These are phyloP conservation scores for Blera fallax DNA, from an alignment of 2,888 invertebrate species.

Conservation along the genomic window DNA sequence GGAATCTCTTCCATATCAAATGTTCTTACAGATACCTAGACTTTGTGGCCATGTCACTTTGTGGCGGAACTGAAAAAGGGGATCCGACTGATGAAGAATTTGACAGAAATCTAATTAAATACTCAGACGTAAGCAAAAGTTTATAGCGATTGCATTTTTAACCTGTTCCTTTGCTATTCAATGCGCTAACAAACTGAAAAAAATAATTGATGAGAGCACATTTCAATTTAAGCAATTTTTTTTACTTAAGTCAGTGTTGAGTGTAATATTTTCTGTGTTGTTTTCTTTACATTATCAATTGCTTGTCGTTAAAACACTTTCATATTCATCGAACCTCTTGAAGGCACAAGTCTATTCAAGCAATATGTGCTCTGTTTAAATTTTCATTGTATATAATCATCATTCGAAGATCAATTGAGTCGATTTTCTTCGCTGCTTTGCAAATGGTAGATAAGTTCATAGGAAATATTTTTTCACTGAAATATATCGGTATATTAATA, in stretches of 20 bases:
- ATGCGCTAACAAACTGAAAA: slow-evolving; percentile 24
- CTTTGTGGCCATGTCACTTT: slow-evolving; percentile 89
- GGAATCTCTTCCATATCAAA: background rate
- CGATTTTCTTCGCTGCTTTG: no score
- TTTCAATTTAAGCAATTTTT: slow-evolving; percentile 28
- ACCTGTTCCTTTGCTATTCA: slow-evolving; percentile 18
- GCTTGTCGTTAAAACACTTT: background rate
- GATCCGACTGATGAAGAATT: slow-evolving; percentile 85
- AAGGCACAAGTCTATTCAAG: background rate
- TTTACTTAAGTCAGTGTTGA: background rate
- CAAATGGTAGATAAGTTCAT: no score
- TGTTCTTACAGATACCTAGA: slow-evolving; percentile 82
- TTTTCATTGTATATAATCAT: no score
- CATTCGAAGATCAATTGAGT: no score
- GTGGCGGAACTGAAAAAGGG: slow-evolving; percentile 86
- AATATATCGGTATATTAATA: no score
- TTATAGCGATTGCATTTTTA: background rate
- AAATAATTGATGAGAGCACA: slow-evolving; percentile 20
- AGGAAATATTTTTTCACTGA: no score
- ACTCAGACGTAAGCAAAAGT: slow-evolving; percentile 81
- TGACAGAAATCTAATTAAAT: slow-evolving; percentile 83
- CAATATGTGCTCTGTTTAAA: no score
- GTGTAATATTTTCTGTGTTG: background rate
- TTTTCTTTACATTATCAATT: background rate
- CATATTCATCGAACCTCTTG: background rate